Evolutionary conservation across 2,113 vertebrate species (phyloP), one percentile per base, ranked within the genome.

Genomic region (Muntiacus muntjak): DNA sequence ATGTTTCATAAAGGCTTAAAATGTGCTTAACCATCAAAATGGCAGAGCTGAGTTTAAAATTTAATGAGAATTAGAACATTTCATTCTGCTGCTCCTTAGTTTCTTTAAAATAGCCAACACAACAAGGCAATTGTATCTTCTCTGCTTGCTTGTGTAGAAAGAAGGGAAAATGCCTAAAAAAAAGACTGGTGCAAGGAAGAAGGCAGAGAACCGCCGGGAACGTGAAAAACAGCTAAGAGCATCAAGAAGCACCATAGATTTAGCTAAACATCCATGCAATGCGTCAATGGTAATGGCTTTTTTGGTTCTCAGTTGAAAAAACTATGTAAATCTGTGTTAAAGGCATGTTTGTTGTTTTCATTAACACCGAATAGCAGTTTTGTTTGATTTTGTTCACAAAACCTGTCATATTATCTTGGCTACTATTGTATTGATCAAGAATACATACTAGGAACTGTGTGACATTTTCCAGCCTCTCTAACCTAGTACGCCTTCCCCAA

Each of bases 231-330:
- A 99, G 95, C 99, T 90, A 52, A 99, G 99, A 93, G 99, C 99
- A 33, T 99, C 99, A 47, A 98, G 99, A 95, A 99, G 99, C 43
- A 98, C 99, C 87, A 98, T 99, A 0, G 99, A 99, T 94, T 98
- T 99, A 98, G 99, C 99, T 13, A 99, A 99, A 98, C 99, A 99
- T 74, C 99, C 99, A 2, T 99, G 99, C 97, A 99, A 99, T 98
- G 98, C 97, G 14, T 98, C 99, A 83, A 99, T 99, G 99, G 99
- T 99, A 98, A 99, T 13, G 54, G 43, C 40, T 84, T 67, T 74
- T 78, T 71, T 50, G 26, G 21, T 6, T 89, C 9, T 6, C 12
- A 4, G 1, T 58, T 87, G 50, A 71, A 52, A 52, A 93, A 76
- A 60, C 57, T 55, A 2, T 57, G 1, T 81, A 15, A 85, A 71